Base-by-base conservation (phyloP, 2,888 invertebrate species). In the Stegophylla sp. region DNA sequence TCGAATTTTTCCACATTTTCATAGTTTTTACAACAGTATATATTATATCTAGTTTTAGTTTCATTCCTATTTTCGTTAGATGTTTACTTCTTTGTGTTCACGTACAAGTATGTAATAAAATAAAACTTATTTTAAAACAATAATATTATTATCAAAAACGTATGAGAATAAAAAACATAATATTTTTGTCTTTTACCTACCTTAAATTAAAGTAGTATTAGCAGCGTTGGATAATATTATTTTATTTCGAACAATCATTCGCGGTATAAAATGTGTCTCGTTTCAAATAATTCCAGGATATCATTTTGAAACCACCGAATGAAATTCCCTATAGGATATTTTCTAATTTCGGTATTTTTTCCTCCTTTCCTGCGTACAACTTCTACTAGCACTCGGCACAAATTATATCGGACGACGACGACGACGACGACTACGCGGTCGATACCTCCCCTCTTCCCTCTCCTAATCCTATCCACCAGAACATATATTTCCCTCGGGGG, bases 401-500 rank as follows among this genome's bases (percentile, higher is more conserved):
- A 77, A 69, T 77, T 77, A 67, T 77, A 77, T 67, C 66, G 56
- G 59, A 77, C 59, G 43, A 45, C 34, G 77, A 69, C 76, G 43
- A 20, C 51, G 64, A 53, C 75, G 45, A 20, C 73, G 64, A 63
- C 66, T 28, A 56, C n/a, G n/a, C 41, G 79, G 79, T 71, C 79
- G 79, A 79, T 79, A 79, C 23, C 48, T 41, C 75, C 43, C 17
- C 64, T n/a, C 51, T 56, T 28, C 66, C 43, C 59, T 5, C 28
- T 45, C 53, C 15, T 26, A n/a, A 15, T 56, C 41, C 26, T 15
- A 17, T 45, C 53, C 10, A 3, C 28, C 28, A 7, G 17, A 23
- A 20, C 67, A 59, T 79, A 79, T 69, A 79, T 79, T 79, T 79
- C 79, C 79, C 79, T 20, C 43, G 79, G 51, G 67, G 61, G 61